Conservation (phyloP, 1,140 invertebrate genomes). For the Zophobas morio region DNA sequence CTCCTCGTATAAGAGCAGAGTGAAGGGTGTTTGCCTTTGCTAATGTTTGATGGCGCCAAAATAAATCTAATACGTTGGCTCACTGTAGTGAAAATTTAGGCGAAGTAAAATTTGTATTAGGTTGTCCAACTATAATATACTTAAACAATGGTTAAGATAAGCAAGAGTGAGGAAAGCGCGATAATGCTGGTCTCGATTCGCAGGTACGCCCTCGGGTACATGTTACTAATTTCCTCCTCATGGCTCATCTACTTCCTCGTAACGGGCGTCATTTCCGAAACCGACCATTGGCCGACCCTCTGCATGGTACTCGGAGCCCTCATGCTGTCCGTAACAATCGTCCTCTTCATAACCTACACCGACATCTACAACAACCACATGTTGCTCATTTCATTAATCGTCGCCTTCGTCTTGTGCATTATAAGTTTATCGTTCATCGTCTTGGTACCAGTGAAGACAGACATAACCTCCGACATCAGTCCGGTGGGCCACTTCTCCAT, state of each 20-base stretch:
- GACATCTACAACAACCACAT: slow-evolving; percentile 78
- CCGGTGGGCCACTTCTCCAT: slow-evolving; percentile 88
- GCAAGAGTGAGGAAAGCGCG: too few relatives aligned
- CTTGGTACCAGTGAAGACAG: slow-evolving; percentile 69
- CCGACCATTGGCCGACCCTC: slow-evolving; percentile 73
- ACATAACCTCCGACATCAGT: slow-evolving; percentile 73
- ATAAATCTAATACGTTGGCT: too few relatives aligned
- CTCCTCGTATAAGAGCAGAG: too few relatives aligned
- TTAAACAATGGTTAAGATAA: too few relatives aligned
- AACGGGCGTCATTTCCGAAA: slow-evolving; percentile 65
- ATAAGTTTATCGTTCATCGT: slow-evolving; percentile 77
- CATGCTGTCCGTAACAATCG: slow-evolving; percentile 71
- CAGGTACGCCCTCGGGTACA: slow-evolving; percentile 75
- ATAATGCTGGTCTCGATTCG: slow-evolving; percentile 55
- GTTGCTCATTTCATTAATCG: slow-evolving; percentile 75
- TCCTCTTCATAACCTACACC: slow-evolving; percentile 78
- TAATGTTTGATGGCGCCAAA: too few relatives aligned
- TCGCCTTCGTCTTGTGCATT: slow-evolving; percentile 77
- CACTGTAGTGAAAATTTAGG: too few relatives aligned
- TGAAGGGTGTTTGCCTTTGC: too few relatives aligned
- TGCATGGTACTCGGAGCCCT: slow-evolving; percentile 74
- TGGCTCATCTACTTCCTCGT: slow-evolving; percentile 73
- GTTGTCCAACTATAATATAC: too few relatives aligned
- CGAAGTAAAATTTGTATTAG: too few relatives aligned
- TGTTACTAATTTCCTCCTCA: slow-evolving; percentile 71